Evolutionary conservation across 2,797 vertebrate genomes (phyloP), one percentile per base, ranked within the genome.

Genomic region (Lindbergichthys nudifrons): DNA sequence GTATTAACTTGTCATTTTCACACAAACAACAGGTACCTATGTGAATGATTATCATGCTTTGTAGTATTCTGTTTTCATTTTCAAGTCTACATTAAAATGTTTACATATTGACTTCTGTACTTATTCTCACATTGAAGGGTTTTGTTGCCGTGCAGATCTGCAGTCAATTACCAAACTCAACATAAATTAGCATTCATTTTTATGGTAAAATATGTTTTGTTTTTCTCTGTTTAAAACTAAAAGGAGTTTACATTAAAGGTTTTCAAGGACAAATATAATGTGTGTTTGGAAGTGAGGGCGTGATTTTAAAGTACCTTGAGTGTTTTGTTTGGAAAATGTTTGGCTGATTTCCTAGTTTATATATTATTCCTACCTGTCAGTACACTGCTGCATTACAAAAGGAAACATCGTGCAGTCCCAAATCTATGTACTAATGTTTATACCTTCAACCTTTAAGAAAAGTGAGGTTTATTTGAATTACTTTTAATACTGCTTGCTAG

Each of bases 321-420:
- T 70, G 68, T 36, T 21, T 43, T 46, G 12, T 60, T 60, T 51
- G 57, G 21, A 36, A 42, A 42, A 59, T 51, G 15, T n/a, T 12
- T 2, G 8, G 11, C 1, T 8, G 56, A 36, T 51, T 70, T 30
- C 32, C 45, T 21, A 36, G 8, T 36, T 36, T 36, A 36, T 36
- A 36, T 36, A 36, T 36, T 36, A 36, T 36, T 36, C 32, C 32
- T 36, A 14, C 15, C 11, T 15, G 12, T 15, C 45, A 30, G 1
- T 52, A 19, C 53, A 12, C 41, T 45, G 11, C 21, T 1, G 30
- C 21, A 48, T 53, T 39, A 46, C 11, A 63, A 23, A 10, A 14
- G 42, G 51, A 56, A 23, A 12, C 9, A 60, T 10, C n/a, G 14
- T 18, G 15, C 19, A 1, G 32, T 36, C 32, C 32, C 32, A 36